A percentile compares a stretch with the other conserved stretches of the same genome.
These are phyloP conservation scores for Corapipo altera DNA, from an alignment of 2,113 vertebrate genomes.

Conservation along the genomic window DNA sequence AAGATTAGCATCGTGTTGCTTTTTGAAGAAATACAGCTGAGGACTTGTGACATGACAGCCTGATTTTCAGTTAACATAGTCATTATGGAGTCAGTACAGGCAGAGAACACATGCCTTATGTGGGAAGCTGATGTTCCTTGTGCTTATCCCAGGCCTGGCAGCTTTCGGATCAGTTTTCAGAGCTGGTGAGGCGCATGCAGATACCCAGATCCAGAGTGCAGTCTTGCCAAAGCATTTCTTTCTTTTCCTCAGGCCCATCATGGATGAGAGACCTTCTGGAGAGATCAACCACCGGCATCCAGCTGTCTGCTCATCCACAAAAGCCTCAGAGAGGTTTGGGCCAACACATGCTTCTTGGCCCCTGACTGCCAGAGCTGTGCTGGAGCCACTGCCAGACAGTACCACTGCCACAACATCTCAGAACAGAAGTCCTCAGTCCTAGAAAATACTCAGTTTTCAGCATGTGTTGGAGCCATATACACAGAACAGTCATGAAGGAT, in stretches of 20 bases:
- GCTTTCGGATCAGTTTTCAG: background rate
- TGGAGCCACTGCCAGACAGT: constrained; percentile 70
- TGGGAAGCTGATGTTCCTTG: background rate
- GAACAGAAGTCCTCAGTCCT: constrained; percentile 20
- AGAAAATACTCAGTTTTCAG: background rate
- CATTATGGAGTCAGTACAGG: background rate
- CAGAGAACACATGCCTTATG: background rate
- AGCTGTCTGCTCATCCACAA: constrained; percentile 14
- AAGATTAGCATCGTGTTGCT: background rate
- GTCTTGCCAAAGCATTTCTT: background rate
- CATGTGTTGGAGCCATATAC: background rate
- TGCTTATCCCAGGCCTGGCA: background rate
- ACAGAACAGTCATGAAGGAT: background rate
- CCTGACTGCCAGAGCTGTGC: constrained; percentile 62
- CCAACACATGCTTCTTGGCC: constrained; percentile 31
- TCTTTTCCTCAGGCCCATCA: constrained; percentile 58
- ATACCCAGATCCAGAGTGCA: background rate
- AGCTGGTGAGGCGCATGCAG: background rate
- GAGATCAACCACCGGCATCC: constrained; percentile 34
- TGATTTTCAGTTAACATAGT: background rate
- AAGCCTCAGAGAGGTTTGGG: background rate
- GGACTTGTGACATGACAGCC: background rate
- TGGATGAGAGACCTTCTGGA: background rate
- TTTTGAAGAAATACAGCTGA: background rate
- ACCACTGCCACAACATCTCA: constrained; percentile 16